Evolutionary conservation across 2,888 invertebrate genomes (phyloP).

Genomic region (Nematopogon swammerdamellus): DNA sequence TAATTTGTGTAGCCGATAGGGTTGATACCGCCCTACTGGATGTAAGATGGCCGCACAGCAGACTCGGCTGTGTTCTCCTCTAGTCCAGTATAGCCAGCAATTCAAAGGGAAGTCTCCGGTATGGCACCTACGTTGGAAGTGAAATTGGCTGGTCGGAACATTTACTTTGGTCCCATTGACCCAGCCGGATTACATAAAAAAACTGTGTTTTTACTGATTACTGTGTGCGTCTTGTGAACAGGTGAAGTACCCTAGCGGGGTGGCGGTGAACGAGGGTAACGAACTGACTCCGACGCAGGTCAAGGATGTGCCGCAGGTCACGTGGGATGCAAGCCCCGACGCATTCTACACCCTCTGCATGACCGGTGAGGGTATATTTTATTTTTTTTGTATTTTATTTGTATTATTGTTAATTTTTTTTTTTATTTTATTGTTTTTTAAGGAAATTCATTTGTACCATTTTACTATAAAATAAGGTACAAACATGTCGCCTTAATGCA

Average conservation of each 20-base stretch:
- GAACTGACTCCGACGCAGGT: conserved; percentile 74
- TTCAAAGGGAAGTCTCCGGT: too few relatives aligned
- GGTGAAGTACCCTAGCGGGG: conserved; percentile 51
- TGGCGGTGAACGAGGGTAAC: conserved; percentile 61
- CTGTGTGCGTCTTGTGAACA: conserved; percentile 14
- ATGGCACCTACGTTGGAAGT: too few relatives aligned
- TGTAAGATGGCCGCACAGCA: too few relatives aligned
- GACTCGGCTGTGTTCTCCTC: too few relatives aligned
- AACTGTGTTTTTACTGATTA: too few relatives aligned
- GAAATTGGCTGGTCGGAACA: too few relatives aligned
- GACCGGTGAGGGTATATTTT: conserved; percentile 76
- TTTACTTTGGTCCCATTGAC: too few relatives aligned
- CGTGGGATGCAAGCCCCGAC: conserved; percentile 59
- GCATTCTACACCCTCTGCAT: conserved; percentile 74
- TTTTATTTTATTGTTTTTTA: background rate
- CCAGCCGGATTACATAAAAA: too few relatives aligned
- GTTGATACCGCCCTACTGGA: too few relatives aligned
- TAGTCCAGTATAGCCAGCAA: too few relatives aligned
- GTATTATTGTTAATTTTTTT: too few relatives aligned
- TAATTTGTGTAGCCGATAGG: too few relatives aligned
- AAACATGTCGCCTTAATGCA: background rate
- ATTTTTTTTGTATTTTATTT: background rate
- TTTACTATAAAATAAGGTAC: background rate
- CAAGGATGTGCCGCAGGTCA: conserved; percentile 66
- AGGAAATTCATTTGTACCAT: background rate